phyloP scores from a whole-genome alignment of 2,797 vertebrate genomes.

The Danio jaintianensis region DNA sequence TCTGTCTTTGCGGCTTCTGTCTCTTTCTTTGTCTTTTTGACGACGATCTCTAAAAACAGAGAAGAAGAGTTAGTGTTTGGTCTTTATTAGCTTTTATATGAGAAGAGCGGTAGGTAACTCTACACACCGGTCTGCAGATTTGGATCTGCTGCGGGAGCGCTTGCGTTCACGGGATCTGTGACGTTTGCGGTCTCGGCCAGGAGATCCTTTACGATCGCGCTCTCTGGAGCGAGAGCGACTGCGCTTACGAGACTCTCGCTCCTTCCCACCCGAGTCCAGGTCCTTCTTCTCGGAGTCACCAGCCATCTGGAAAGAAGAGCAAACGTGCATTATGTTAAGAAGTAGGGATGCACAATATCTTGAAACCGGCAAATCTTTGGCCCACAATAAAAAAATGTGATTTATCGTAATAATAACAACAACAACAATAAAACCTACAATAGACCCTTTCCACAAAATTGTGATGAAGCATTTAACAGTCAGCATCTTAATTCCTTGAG shows the following conservation, averaged over 20 bases:
- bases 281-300: slow-evolving; percentile 93
- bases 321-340: background rate
- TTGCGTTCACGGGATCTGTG: slow-evolving; percentile 91
- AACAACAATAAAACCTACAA: too few species aligned
- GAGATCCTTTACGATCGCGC: slow-evolving; percentile 86
- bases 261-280: slow-evolving; percentile 80
- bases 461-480: too few species aligned
- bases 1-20: slow-evolving; percentile 83
- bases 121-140: slow-evolving; percentile 88
- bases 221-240: slow-evolving; percentile 85
- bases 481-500: too few species aligned
- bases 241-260: slow-evolving; percentile 76
- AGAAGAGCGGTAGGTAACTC: background rate
- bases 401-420: too few species aligned
- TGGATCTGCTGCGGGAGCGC: slow-evolving; percentile 84
- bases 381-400: too few species aligned
- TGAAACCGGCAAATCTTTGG: too few species aligned
- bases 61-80: background rate
- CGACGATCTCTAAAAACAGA: slow-evolving; percentile 84
- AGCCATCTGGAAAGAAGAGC: slow-evolving; percentile 84
- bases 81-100: background rate
- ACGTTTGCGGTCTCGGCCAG: slow-evolving; percentile 86
- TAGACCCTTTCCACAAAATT: too few species aligned
- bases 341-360: background rate
- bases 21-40: slow-evolving; percentile 88